A percentile compares a stretch with the other conserved stretches of the same genome.
Conservation (phyloP, 2,888 invertebrate genomes). For the Crematogaster levior region DNA sequence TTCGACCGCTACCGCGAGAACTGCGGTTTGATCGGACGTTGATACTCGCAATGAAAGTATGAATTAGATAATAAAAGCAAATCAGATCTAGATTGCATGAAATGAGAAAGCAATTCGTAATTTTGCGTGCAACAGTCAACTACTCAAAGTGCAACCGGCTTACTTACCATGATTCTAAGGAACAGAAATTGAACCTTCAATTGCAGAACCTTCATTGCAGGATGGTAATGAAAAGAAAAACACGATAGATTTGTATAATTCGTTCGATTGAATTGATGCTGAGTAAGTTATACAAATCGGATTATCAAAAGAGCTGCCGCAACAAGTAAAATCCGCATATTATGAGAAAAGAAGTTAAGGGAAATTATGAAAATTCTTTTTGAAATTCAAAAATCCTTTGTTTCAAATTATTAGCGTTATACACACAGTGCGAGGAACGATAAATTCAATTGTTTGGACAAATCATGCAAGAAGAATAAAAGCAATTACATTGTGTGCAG, state of each 20-base stretch:
- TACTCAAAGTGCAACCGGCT: not conserved
- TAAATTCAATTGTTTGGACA: not conserved
- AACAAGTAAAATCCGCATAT: not conserved
- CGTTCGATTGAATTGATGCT: not conserved
- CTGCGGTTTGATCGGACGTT: not conserved
- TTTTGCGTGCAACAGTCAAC: not conserved
- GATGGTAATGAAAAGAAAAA: not conserved
- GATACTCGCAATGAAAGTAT: not conserved
- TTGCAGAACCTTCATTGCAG: too few relatives aligned
- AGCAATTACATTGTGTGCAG: not conserved
- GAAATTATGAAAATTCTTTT: not conserved
- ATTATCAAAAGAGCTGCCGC: not conserved
- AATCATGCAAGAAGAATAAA: not conserved
- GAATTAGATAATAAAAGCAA: not conserved
- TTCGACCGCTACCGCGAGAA: not conserved
- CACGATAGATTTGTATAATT: constrained; percentile 22
- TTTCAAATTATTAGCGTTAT: not conserved
- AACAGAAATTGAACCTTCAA: constrained; percentile 5
- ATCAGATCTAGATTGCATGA: not conserved
- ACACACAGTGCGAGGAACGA: not conserved
- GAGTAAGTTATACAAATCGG: constrained; percentile 7
- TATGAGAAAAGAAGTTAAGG: not conserved
- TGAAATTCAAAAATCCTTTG: too few relatives aligned
- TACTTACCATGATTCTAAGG: not conserved
- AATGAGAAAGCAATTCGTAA: not conserved